These are phyloP conservation scores for Chloropsis hardwickii DNA, from an alignment of 2,113 vertebrate genomes.

Conservation along the genomic window DNA sequence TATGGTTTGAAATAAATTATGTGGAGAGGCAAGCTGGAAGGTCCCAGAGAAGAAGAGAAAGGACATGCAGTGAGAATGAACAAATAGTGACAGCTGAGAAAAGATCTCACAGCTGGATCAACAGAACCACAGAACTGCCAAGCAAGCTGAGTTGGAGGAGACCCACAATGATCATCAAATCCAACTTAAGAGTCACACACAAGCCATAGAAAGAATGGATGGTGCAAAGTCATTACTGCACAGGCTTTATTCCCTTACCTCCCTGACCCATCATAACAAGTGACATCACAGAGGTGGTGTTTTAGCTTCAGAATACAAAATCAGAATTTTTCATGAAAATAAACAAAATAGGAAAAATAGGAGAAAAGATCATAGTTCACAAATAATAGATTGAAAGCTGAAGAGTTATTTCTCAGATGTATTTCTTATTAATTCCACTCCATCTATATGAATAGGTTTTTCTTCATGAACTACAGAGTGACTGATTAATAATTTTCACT, in stretches of 20 bases:
- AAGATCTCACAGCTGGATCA: background rate
- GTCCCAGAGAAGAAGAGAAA: background rate
- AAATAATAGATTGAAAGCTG: background rate
- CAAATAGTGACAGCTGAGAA: background rate
- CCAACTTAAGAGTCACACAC: background rate
- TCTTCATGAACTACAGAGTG: background rate
- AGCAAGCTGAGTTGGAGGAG: background rate
- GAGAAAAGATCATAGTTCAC: background rate
- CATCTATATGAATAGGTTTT: background rate
- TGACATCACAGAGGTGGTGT: background rate
- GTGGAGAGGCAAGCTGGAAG: background rate
- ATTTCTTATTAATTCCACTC: background rate
- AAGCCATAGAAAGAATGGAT: background rate
- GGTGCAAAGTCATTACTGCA: background rate
- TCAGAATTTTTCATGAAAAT: background rate
- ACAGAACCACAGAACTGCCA: background rate
- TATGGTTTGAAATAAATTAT: background rate
- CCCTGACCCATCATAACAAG: background rate
- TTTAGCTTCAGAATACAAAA: background rate
- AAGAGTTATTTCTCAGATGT: background rate
- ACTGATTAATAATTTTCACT: background rate
- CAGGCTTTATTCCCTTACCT: background rate
- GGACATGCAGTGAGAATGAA: background rate
- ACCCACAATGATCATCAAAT: rapidly evolving
- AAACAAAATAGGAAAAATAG: background rate